Evolutionary conservation across 1,140 invertebrate genomes (phyloP).

Genomic region (Sweltsa coloradensis): DNA sequence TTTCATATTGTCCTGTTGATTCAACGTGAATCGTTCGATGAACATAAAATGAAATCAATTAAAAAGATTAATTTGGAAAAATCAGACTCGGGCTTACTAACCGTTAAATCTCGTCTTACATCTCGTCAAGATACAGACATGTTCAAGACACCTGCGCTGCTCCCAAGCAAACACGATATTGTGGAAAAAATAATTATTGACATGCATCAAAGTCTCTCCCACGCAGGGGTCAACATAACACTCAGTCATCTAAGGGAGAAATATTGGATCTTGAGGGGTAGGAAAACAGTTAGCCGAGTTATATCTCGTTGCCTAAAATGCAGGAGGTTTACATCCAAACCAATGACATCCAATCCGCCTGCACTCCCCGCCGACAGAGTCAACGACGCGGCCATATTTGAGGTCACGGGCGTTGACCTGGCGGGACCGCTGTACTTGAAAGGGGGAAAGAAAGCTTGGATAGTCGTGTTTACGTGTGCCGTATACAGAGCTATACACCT

Average conservation of each 20-base stretch:
- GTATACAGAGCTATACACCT: slow-evolving; percentile 26
- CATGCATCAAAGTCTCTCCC: slow-evolving; percentile 4
- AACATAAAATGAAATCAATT: too few species aligned
- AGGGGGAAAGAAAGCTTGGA: slow-evolving; percentile 21
- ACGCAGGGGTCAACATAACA: slow-evolving; percentile 12
- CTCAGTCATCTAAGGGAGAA: slow-evolving; percentile 15
- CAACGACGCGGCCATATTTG: slow-evolving; percentile 18
- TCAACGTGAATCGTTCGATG: too few species aligned
- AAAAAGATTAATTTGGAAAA: too few species aligned
- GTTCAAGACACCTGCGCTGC: slow-evolving; percentile 10
- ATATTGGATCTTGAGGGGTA: slow-evolving; percentile 21
- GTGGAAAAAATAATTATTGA: slow-evolving; percentile 9
- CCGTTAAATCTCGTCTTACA: slow-evolving; percentile 7
- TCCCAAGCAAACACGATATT: slow-evolving; percentile 11
- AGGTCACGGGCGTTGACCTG: slow-evolving; percentile 20
- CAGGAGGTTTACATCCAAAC: slow-evolving; percentile 19
- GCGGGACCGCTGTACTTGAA: slow-evolving; percentile 22
- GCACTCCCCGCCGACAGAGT: slow-evolving; percentile 18
- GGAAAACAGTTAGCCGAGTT: slow-evolving; percentile 18
- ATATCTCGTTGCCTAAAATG: slow-evolving; percentile 23
- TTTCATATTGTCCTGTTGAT: too few species aligned
- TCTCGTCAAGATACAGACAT: neutral
- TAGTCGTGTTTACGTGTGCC: slow-evolving; percentile 27
- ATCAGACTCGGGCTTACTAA: too few species aligned
- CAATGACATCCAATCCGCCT: slow-evolving; percentile 14